Percentiles rank a stretch among this genome's conserved stretches.
Conservation (phyloP, 2,797 vertebrate genomes). For the Alcedo atthis region DNA sequence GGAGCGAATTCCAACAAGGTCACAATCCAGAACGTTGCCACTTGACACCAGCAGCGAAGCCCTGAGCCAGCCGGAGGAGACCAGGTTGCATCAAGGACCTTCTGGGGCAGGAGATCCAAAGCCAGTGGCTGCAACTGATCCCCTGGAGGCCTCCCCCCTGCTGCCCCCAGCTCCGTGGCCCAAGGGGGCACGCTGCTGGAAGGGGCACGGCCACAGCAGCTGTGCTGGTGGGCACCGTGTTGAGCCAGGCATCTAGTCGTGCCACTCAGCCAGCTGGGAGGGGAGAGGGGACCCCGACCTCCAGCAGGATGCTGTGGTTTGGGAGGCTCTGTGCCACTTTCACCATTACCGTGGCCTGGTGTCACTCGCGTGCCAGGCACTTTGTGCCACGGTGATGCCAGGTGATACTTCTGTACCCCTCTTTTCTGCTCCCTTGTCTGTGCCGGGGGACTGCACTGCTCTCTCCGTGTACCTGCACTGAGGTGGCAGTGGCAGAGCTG, state of each 20-base stretch:
- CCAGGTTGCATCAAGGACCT: constrained; percentile 12
- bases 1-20: constrained; percentile 58
- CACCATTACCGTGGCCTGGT: rapidly evolving
- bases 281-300: not conserved
- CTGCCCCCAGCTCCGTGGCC: not conserved
- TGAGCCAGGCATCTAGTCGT: rapidly evolving
- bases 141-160: not conserved
- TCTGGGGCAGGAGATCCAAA: constrained; percentile 31
- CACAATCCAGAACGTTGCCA: constrained; percentile 57
- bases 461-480: not conserved
- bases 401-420: not conserved
- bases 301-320: rapidly evolving
- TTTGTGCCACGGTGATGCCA: rapidly evolving
- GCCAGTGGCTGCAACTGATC: not conserved
- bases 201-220: not conserved
- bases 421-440: not conserved
- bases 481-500: not conserved
- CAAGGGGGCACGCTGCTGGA: rapidly evolving
- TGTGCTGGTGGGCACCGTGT: rapidly evolving
- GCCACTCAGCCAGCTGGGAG: not conserved
- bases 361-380: not conserved
- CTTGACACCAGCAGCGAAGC: constrained; percentile 27
- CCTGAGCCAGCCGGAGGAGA: not conserved
- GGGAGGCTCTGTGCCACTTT: rapidly evolving
- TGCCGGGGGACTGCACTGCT: not conserved